Base-by-base conservation (phyloP, 2,113 vertebrate genomes). In the Sander lucioperca region DNA sequence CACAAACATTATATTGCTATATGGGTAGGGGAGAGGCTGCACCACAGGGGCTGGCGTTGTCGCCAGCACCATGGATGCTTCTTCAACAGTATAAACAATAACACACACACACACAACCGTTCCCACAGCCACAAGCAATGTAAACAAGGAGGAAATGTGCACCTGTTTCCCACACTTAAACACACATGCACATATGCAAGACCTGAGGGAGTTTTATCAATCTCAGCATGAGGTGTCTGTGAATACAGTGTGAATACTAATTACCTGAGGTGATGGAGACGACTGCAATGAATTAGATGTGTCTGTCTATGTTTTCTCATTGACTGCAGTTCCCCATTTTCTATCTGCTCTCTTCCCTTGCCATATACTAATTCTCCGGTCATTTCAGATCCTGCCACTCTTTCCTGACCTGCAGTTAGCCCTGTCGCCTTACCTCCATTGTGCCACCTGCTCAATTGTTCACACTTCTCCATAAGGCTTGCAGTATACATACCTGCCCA, bases 201-300 rank as follows among this genome's bases (percentile, higher is more conserved):
- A 62, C 84, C 82, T 30, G 56, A 83, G 87, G 86, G 85, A 88
- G 63, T 71, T 88, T 80, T 3, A 66, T 79, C 78, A 54, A 65
- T 78, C 77, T 56, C 77, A 71, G 82, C 74, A 25, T 70, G 50
- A 75, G 30, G 56, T 36, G 68, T 74, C 65, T 66, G 76, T 77
- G 77, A 85, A 71, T 84, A 82, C 79, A 66, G 69, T 43, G 85
- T 66, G 89, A 92, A 91, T 83, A 74, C 77, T 80, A 80, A 92
- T 91, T 78, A 82, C 18, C 43, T 4, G 77, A 80, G 70, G 51
- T 43, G 86, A 79, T 7, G 56, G 33, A 6, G 56, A 83, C 74
- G 77, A 91, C 70, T 59, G 67, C 67, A 84, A 56, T 19, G 65
- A 43, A 51, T 53, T 73, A 33, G 25, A 59, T 36, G 27, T 15